phyloP scores from a whole-genome alignment of 2,113 vertebrate species.

The Phoenicopterus ruber region DNA sequence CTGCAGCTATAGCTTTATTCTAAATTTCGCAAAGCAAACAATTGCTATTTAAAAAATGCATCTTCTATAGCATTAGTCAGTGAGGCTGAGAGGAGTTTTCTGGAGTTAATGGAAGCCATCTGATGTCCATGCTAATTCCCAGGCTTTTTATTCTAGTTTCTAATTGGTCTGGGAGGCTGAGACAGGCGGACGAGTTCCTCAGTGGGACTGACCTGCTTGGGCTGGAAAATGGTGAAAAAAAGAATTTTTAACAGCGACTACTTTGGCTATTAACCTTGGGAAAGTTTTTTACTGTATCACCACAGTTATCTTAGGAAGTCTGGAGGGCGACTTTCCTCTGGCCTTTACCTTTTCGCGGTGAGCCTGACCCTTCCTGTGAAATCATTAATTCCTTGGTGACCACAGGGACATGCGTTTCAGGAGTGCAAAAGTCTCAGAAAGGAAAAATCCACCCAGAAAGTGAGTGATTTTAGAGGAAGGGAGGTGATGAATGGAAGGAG shows the following conservation, averaged over 20 bases:
- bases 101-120: constrained; percentile 58
- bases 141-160: constrained; percentile 41
- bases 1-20: background rate
- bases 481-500: background rate
- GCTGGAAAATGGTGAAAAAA: background rate
- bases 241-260: background rate
- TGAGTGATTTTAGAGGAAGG: background rate
- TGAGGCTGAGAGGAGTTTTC: background rate
- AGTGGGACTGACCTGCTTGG: constrained; percentile 13
- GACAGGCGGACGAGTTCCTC: background rate
- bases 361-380: background rate
- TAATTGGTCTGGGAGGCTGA: constrained; percentile 29
- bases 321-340: background rate
- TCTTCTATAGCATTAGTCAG: constrained; percentile 14
- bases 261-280: constrained; percentile 11
- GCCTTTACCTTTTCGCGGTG: background rate
- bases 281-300: background rate
- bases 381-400: background rate
- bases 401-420: background rate
- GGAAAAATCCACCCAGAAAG: background rate
- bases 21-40: constrained; percentile 11
- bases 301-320: background rate
- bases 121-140: constrained; percentile 48
- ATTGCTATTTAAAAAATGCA: background rate
- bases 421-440: background rate